Base-by-base conservation (phyloP, 2,888 invertebrate genomes). In the Heliconius erato region DNA sequence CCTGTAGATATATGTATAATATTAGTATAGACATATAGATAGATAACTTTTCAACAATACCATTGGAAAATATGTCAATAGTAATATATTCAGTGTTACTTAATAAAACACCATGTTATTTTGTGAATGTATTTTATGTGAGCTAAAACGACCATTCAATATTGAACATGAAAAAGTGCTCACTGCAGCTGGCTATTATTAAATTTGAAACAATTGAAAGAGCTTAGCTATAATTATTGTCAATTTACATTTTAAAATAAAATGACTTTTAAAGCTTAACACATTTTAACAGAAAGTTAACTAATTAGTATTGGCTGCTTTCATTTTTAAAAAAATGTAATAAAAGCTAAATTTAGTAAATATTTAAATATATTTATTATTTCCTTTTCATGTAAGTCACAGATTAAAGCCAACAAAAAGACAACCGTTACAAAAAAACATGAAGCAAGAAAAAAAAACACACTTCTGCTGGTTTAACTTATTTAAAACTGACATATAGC, bases 121-220 rank as follows among this genome's bases (percentile, higher is more conserved):
- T 71, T 71, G 71, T 71, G 40, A 44, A 71, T 71, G n/a, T 71
- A 71, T 71, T 71, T 71, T 44, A 44, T 71, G 6, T 5, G 44
- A 40, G 71, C 71, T 49, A 72, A 26, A 72, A 72, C 26, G 44
- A 72, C 72, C 26, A 72, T 72, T 72, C 26, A 49, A 72, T 71
- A 40, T 71, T 44, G 40, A 71, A 44, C 44, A 71, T 72, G 26
- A 26, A 72, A 72, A 72, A 72, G 26, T 72, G 72, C 16, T 72
- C 44, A 49, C 72, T 26, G 72, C 72, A 49, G 49, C 44, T 26
- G 26, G 72, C 44, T 72, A 49, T 72, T 72, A 72, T 71, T 71
- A 72, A 72, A 49, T 49, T 72, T 72, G 16, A 72, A 72, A 72
- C 44, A 49, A 72, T 72, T 49, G 71, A 44, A n/a, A 72, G 71